phyloP scores from a whole-genome alignment of 2,888 invertebrate species.

The Busseola fusca region DNA sequence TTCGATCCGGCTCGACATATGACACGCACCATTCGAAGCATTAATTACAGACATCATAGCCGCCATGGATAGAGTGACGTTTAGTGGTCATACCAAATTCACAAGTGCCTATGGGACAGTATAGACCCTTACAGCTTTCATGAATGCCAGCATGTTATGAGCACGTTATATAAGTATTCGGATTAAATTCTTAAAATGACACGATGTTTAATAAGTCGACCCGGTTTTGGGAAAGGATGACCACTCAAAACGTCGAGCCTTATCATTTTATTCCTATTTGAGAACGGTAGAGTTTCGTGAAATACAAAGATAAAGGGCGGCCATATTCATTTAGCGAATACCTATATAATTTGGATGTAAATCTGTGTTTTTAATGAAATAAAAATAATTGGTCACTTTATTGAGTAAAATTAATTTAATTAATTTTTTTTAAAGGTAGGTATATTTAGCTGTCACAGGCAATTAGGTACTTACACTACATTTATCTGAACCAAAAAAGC shows the following conservation, averaged over 20 bases:
- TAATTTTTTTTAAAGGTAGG: background rate
- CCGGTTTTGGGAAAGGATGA: conserved; percentile 49
- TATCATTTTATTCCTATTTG: conserved; percentile 52
- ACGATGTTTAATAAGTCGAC: conserved; percentile 45
- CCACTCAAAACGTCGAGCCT: conserved; percentile 45
- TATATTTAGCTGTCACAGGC: too few relatives aligned
- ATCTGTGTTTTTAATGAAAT: conserved; percentile 2
- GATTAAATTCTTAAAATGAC: conserved; percentile 55
- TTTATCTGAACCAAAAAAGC: background rate
- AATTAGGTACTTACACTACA: background rate
- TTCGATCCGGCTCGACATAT: conserved; percentile 72
- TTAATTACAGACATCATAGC: conserved; percentile 80
- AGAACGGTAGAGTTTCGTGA: conserved; percentile 54
- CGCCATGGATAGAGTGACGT: conserved; percentile 75
- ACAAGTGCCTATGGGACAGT: conserved; percentile 64
- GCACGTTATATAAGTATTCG: conserved; percentile 26
- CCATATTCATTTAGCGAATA: conserved; percentile 18
- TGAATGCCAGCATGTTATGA: conserved; percentile 14
- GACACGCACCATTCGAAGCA: conserved; percentile 70
- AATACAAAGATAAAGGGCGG: conserved; percentile 34
- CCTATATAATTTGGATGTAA: conserved; percentile 5
- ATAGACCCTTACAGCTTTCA: conserved; percentile 52
- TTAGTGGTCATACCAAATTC: conserved; percentile 73
- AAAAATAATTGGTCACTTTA: background rate
- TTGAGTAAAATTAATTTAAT: background rate